Base-by-base conservation (phyloP, 2,888 invertebrate genomes). In the Iselma pallidipennis region DNA sequence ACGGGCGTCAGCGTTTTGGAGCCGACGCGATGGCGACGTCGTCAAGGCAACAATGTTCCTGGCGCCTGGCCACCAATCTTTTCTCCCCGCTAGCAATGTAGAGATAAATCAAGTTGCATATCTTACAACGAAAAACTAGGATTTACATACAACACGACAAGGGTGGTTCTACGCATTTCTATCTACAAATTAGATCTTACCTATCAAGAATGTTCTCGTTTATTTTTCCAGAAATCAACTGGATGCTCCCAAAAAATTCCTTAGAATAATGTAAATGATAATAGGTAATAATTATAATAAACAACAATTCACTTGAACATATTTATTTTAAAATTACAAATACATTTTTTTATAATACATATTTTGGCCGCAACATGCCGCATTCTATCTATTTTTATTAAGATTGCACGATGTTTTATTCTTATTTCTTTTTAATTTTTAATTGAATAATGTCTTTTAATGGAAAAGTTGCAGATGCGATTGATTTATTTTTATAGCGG, bases 271-370 rank as follows among this genome's bases (percentile, higher is more conserved):
- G n/a, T n/a, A n/a, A n/a, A n/a, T n/a, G n/a, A n/a, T n/a, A n/a
- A n/a, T n/a, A n/a, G n/a, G n/a, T n/a, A n/a, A 48, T 42, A 52
- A 26, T 10, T 23, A 45, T 42, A 45, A 55, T 45, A 16, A 55
- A 55, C 29, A 23, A 48, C 14, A 31, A 69, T 63, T 76, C 72
- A 73, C 76, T 78, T 71, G 74, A 79, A 78, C 78, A 77, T 78
- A 76, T 80, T 80, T 80, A 80, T 79, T 80, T 74, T 77, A 78
- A 80, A 79, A 77, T 78, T 80, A 80, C 79, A 80, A 80, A 80
- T 80, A 80, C 80, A 80, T 71, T 73, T 73, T 73, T 74, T 74
- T 72, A 75, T 70, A 75, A 76, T 76, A 78, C 73, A 78, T 77
- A 76, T 73, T 68, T 70, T 75, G 76, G 74, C 77, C 77, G 76